Base-by-base conservation (phyloP, 2,888 invertebrate genomes). In the Macrosoma leucophasiata region DNA sequence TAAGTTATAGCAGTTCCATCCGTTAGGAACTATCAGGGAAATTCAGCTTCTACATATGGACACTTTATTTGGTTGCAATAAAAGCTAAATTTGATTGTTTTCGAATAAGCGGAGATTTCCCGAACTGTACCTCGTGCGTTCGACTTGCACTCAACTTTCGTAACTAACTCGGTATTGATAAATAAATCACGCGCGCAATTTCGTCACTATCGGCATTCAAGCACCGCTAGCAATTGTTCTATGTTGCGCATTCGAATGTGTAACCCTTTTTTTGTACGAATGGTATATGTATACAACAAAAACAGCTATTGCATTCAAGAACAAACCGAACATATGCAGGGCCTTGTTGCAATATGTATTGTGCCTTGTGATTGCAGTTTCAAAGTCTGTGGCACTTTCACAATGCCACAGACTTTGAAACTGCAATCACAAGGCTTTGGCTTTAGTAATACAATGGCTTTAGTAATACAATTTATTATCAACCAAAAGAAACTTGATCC, bases 141-240 rank as follows among this genome's bases (percentile, higher is more conserved):
- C n/a, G n/a, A n/a, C n/a, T 38, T 36, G 15, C 29, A 25, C 29
- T 37, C 38, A 47, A 68, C 75, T 79, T 79, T 79, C 77, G 73
- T 73, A 75, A 73, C 36, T 42, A 41, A 43, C 55, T 48, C 56
- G 55, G n/a, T n/a, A 69, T 78, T 77, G 59, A 67, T 69, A 79
- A 66, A 63, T 67, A 60, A 56, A 73, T 71, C 79, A 77, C 78
- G 79, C 50, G 31, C 40, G 43, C 15, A 34, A 59, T 78, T 76
- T 73, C 79, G 55, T 59, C 77, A 79, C 52, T 52, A 55, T 57
- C 50, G 57, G 49, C 54, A 56, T 58, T 55, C 58, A 43, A 36
- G 36, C 33, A 43, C 37, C 38, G 41, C 41, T 34, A 35, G 48
- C 58, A 50, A 59, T 59, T 58, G 61, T 58, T 53, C 36, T 25